Evolutionary conservation across 2,888 invertebrate genomes (phyloP).

Genomic region (Acrobasis consociella): DNA sequence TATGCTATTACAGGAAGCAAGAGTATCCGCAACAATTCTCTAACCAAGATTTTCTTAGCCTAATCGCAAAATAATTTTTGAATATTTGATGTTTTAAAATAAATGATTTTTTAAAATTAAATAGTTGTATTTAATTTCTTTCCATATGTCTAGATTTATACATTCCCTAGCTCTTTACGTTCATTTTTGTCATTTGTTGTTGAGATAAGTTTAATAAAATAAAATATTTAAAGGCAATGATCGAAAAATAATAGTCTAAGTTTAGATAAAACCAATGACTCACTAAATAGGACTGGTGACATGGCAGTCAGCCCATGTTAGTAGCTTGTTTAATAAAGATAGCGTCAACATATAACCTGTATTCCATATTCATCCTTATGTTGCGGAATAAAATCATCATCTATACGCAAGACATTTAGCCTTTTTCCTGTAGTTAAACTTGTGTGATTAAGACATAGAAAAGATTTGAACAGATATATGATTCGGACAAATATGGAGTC

Average conservation of each 20-base stretch:
- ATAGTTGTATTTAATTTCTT: no score
- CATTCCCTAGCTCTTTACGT: no score
- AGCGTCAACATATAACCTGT: background rate
- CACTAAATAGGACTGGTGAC: background rate
- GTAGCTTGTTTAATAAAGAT: constrained; percentile 5
- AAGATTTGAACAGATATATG: background rate
- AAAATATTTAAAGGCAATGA: constrained; percentile 40
- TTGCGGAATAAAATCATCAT: constrained; percentile 6
- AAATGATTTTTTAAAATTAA: no score
- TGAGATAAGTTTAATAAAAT: no score
- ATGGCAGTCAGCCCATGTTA: constrained; percentile 2
- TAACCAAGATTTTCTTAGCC: no score
- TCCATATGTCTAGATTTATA: no score
- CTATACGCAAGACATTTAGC: background rate
- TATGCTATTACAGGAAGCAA: no score
- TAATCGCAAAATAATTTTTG: no score
- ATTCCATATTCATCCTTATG: background rate
- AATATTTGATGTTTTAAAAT: no score
- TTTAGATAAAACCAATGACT: background rate
- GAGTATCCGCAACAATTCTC: no score
- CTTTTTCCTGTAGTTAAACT: background rate
- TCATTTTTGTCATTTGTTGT: no score
- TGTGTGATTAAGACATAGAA: background rate
- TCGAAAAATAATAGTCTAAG: constrained; percentile 34
- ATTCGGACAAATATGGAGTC: background rate